Evolutionary conservation across 2,797 vertebrate genomes (phyloP).

Genomic region (Gallinago nigripennis): DNA sequence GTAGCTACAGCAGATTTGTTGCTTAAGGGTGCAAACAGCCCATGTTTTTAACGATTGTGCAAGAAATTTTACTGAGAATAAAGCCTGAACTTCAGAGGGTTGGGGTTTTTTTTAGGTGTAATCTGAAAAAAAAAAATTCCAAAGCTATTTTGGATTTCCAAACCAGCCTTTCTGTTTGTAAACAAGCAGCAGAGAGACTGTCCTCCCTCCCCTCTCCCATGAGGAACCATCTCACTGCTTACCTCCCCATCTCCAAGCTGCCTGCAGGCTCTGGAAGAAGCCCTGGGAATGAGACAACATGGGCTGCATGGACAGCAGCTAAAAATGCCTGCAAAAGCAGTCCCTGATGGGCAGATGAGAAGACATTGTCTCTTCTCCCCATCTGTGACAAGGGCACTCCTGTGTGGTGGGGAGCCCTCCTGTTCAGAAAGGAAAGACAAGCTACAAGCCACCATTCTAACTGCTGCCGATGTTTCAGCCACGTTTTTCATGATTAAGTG

Average conservation of each 20-base stretch:
- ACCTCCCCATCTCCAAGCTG: neutral
- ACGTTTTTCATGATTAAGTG: neutral
- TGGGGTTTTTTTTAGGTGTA: neutral
- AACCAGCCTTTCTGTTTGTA: constrained; percentile 29
- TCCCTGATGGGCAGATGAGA: neutral
- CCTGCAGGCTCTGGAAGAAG: neutral
- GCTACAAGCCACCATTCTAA: no score
- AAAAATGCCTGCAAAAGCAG: neutral
- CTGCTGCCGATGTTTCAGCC: neutral
- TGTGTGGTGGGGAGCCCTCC: neutral
- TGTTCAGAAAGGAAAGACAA: neutral
- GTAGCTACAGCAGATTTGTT: neutral
- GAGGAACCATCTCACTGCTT: neutral
- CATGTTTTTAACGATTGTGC: neutral
- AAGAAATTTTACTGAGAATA: constrained; percentile 23
- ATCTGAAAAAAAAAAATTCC: constrained; percentile 57
- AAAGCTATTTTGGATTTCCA: constrained; percentile 43
- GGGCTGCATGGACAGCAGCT: neutral
- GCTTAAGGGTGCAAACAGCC: neutral
- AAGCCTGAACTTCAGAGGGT: constrained; percentile 10
- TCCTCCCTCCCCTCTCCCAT: neutral
- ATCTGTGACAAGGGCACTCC: neutral
- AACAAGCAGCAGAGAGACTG: neutral
- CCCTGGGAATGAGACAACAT: constrained; percentile 22
- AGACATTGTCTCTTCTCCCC: neutral